These are phyloP conservation scores for Hipposideros larvatus DNA, from an alignment of 2,797 vertebrate genomes.

Conservation along the genomic window DNA sequence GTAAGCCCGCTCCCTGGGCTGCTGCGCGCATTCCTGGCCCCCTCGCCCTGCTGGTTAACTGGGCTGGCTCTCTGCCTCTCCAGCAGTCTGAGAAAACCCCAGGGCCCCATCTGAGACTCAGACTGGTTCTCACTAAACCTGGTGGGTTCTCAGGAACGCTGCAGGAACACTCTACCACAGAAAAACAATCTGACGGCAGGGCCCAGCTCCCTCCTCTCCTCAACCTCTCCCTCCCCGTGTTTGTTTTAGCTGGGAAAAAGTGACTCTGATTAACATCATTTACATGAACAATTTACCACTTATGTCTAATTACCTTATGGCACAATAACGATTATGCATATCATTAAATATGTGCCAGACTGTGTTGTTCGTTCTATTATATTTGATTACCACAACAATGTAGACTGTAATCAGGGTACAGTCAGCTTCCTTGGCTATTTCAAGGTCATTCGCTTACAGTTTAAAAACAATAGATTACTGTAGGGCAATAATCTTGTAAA, in stretches of 20 bases:
- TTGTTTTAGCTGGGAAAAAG: conserved; percentile 58
- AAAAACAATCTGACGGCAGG: not conserved
- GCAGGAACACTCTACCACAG: not conserved
- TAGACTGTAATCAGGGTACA: conserved; percentile 55
- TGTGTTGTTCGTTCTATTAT: conserved; percentile 29
- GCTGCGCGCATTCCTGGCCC: not conserved
- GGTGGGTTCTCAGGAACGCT: not conserved
- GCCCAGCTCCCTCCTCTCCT: not conserved
- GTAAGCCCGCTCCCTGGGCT: not conserved
- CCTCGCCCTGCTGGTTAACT: not conserved
- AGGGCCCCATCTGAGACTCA: not conserved
- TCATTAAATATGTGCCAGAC: conserved; percentile 64
- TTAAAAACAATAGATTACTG: conserved; percentile 61
- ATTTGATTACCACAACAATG: conserved; percentile 42
- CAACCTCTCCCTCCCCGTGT: not conserved
- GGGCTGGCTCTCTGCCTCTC: not conserved
- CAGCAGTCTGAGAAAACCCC: not conserved
- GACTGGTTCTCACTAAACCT: conserved; percentile 38
- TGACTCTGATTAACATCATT: conserved; percentile 66
- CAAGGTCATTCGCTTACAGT: conserved; percentile 62
- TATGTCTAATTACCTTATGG: conserved; percentile 68
- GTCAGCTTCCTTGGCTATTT: conserved; percentile 55
- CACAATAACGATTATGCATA: conserved; percentile 59
- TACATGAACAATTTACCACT: conserved; percentile 61
- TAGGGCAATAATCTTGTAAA: not conserved